phyloP scores from a whole-genome alignment of 2,888 invertebrate genomes.

The Orchestes rusci region DNA sequence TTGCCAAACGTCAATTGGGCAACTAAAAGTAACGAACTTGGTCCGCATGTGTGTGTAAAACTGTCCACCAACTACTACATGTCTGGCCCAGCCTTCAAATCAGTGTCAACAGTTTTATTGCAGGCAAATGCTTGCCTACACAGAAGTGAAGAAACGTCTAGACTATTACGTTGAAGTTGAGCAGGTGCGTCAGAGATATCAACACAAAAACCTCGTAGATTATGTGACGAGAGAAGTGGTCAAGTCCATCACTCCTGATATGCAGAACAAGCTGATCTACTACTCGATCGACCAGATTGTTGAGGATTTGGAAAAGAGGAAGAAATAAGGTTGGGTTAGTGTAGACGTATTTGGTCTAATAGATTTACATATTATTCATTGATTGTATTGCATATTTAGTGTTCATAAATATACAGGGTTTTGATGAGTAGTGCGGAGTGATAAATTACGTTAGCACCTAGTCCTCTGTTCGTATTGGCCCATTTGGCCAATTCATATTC shows the following conservation, averaged over 20 bases:
- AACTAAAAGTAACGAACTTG: too few relatives aligned
- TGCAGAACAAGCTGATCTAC: conserved; percentile 29
- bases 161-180: conserved; percentile 88
- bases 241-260: conserved; percentile 31
- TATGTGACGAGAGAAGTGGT: conserved; percentile 57
- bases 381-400: not conserved
- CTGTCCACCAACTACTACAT: too few relatives aligned
- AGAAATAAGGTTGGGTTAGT: too few relatives aligned
- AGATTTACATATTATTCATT: not conserved
- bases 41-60: too few relatives aligned
- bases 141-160: conserved; percentile 70
- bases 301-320: conserved; percentile 18
- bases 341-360: not conserved
- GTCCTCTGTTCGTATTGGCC: too few relatives aligned
- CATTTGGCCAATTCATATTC: too few relatives aligned
- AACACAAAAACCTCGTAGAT: conserved; percentile 88
- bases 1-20: too few relatives aligned
- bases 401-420: too few relatives aligned
- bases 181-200: conserved; percentile 68
- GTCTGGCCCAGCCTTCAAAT: too few relatives aligned
- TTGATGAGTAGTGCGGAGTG: too few relatives aligned
- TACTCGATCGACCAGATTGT: conserved; percentile 28
- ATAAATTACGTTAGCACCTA: too few relatives aligned
- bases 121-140: conserved; percentile 43
- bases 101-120: too few relatives aligned